Percentiles rank a stretch among this genome's conserved stretches.
Conservation (phyloP, 2,888 invertebrate genomes). For the Caradrina clavipalpis region DNA sequence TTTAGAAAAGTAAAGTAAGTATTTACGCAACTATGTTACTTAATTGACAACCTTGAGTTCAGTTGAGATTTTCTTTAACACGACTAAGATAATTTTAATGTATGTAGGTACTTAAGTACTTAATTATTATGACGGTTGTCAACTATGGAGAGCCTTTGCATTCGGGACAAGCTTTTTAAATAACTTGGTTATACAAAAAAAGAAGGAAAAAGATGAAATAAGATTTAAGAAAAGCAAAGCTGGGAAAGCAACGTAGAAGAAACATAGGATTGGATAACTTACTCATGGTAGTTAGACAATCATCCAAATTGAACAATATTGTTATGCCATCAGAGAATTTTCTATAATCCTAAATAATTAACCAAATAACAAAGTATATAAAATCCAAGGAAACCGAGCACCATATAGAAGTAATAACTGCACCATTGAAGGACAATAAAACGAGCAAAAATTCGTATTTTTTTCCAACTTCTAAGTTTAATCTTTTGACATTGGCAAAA, state of each 20-base stretch:
- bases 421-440: background rate
- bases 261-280: background rate
- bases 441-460: background rate
- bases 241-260: background rate
- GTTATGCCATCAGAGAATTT: too few species aligned
- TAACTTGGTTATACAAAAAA: background rate
- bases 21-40: conserved; percentile 19
- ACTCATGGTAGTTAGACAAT: background rate
- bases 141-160: conserved; percentile 11
- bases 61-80: conserved; percentile 25
- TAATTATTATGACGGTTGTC: conserved; percentile 38
- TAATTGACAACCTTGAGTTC: conserved; percentile 26
- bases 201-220: background rate
- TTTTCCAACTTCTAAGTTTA: background rate
- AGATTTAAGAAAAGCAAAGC: background rate
- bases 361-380: background rate
- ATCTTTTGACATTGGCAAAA: background rate
- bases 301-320: too few species aligned
- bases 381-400: background rate
- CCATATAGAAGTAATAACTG: background rate
- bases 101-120: background rate
- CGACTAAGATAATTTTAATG: conserved; percentile 29
- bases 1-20: conserved; percentile 18
- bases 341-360: background rate
- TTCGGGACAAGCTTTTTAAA: conserved; percentile 3